Percentiles rank a stretch among this genome's conserved stretches.
These are phyloP conservation scores for Ridgeia piscesae DNA, from an alignment of 1,140 invertebrate genomes.

Conservation along the genomic window DNA sequence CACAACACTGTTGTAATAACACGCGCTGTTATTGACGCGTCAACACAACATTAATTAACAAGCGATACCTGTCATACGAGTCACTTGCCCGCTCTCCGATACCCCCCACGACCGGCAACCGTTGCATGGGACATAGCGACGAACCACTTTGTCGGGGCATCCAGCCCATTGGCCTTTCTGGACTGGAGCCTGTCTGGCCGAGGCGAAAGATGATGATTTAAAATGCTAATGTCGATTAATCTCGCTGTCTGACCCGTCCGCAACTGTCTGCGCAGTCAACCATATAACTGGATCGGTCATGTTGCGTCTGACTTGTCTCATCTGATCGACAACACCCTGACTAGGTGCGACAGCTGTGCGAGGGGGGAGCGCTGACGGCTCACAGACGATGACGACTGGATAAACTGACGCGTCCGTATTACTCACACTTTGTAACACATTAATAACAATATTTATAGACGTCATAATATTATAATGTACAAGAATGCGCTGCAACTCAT, in stretches of 20 bases:
- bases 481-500: too few species aligned
- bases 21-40: neutral
- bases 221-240: slow-evolving; percentile 1
- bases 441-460: neutral
- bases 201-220: neutral
- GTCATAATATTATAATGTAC: neutral
- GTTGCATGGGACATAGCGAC: neutral
- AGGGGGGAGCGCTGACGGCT: neutral
- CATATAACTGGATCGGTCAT: neutral
- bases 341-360: neutral
- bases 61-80: neutral
- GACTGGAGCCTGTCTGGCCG: neutral
- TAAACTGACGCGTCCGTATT: neutral
- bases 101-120: neutral
- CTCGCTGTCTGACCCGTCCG: neutral
- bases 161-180: neutral
- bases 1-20: neutral
- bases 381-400: neutral
- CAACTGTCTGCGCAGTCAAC: neutral
- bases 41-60: neutral
- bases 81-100: too few species aligned
- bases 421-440: neutral
- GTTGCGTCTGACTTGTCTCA: neutral
- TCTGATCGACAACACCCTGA: neutral
- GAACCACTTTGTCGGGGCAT: neutral